Base-by-base conservation (phyloP, 2,113 vertebrate species). In the Orthochromis indermauri region DNA sequence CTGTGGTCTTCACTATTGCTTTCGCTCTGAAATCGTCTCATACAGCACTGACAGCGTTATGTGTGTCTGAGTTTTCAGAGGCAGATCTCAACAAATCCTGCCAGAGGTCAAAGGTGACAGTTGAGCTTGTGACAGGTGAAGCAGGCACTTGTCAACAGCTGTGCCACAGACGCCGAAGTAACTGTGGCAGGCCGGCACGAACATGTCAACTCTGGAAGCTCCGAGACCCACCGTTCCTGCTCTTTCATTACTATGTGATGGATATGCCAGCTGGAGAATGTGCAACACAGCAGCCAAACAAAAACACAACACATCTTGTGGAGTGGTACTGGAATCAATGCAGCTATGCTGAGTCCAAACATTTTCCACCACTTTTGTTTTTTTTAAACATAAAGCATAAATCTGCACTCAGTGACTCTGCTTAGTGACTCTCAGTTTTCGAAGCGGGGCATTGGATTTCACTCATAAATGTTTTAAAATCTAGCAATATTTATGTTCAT, bases 381-480 rank as follows among this genome's bases (percentile, higher is more conserved):
- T 2, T 37, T 66, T 5, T 21, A 66, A 89, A 78, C 81, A 89
- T 54, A 33, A 81, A 35, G 63, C 84, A 85, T 88, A 51, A 80
- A 87, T 87, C 83, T 92, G 71, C 45, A 71, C 71, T 33, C 45
- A 45, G n/a, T 7, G 5, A 61, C 2, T 9, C 28, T 6, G 45
- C 59, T 87, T 57, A 84, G 89, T 63, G 85, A 85, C 86, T 84
- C 88, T 35, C 80, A 84, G 51, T 84, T 92, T 92, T 90, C 17
- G 53, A 93, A 90, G 85, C 84, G 33, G 21, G 80, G 89, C 68
- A 93, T 95, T 92, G 91, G 81, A 92, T 96, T 95, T 92, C 92
- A 73, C 92, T 96, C 93, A 95, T 95, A 93, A 95, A 95, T 95
- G 91, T 95, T 96, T 96, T 92, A 95, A 88, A 95, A 93, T 88